Base-by-base conservation (phyloP, 2,113 vertebrate species). In the Osmerus eperlanus region DNA sequence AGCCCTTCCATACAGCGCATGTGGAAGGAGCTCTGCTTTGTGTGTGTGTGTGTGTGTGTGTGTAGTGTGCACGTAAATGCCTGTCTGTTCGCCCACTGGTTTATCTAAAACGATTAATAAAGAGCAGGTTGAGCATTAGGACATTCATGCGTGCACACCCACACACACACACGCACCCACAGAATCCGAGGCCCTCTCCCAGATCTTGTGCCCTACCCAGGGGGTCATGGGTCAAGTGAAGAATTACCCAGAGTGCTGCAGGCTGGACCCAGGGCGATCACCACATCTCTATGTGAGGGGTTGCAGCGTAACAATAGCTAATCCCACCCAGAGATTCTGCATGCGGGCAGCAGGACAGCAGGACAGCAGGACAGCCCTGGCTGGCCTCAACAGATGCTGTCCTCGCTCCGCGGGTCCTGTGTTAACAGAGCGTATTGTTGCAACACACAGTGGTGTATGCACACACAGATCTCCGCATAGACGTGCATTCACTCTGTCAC, bases 161-260 rank as follows among this genome's bases (percentile, higher is more conserved):
- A 25, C 60, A 25, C 60, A 47, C 64, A 25, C 60, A 25, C 60
- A 62, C 60, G 14, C 60, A 62, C 60, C 29, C 65, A 32, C 72
- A 59, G 25, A 23, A 28, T 28, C 54, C 21, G 15, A 4, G 68
- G 41, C 21, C 28, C 60, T 73, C 75, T 71, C 28, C n/a, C 23
- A 18, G 15, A 47, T 6, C 15, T 5, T 74, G 13, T 18, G 25
- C 29, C 67, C 65, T 78, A 81, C 80, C 79, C 86, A 72, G 3
- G 75, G 80, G 76, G 73, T 84, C 75, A 85, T 74, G 65, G 66
- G 77, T 84, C 75, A 87, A 83, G 78, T 64, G 68, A 65, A 78
- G 75, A 81, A 77, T 76, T 64, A 81, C 51, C 78, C 72, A 74
- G 51, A 74, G 65, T 2, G 70, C 76, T 70, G n/a, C 3, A 1